phyloP scores from a whole-genome alignment of 2,888 invertebrate species.

The Drosophila subsilvestris region DNA sequence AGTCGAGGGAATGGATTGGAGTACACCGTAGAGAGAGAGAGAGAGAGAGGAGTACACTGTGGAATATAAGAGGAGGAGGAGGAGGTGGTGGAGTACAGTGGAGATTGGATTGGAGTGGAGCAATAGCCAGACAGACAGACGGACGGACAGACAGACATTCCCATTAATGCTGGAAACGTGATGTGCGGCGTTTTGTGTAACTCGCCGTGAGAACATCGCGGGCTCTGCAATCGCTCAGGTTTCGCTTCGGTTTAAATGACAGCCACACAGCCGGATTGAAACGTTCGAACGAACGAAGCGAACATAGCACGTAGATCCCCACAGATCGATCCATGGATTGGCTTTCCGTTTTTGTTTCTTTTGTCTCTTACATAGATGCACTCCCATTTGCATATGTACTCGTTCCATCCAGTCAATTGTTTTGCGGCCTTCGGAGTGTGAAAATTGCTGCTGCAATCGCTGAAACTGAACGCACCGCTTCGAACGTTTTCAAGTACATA shows the following conservation, averaged over 20 bases:
- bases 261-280: conserved; percentile 34
- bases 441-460: conserved; percentile 72
- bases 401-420: conserved; percentile 40
- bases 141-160: not conserved
- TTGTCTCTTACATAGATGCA: conserved; percentile 26
- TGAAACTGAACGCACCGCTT: conserved; percentile 32
- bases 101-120: conserved; percentile 6
- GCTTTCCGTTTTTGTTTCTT: conserved; percentile 26
- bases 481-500: conserved; percentile 32
- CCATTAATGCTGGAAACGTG: conserved; percentile 71
- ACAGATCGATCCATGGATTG: conserved; percentile 32
- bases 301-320: conserved; percentile 27
- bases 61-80: not conserved
- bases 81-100: not conserved
- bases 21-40: conserved; percentile 10
- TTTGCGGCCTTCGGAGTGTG: conserved; percentile 71
- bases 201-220: conserved; percentile 76
- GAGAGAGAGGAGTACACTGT: not conserved
- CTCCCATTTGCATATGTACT: conserved; percentile 40
- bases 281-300: conserved; percentile 24
- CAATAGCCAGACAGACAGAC: not conserved
- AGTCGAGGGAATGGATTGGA: conserved; percentile 26
- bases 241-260: conserved; percentile 55
- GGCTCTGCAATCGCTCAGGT: conserved; percentile 60
- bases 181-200: conserved; percentile 78